Percentiles rank a stretch among this genome's conserved stretches.
Evolutionary conservation across 1,140 invertebrate species (phyloP).

Genomic region (Latrodectus geometricus): DNA sequence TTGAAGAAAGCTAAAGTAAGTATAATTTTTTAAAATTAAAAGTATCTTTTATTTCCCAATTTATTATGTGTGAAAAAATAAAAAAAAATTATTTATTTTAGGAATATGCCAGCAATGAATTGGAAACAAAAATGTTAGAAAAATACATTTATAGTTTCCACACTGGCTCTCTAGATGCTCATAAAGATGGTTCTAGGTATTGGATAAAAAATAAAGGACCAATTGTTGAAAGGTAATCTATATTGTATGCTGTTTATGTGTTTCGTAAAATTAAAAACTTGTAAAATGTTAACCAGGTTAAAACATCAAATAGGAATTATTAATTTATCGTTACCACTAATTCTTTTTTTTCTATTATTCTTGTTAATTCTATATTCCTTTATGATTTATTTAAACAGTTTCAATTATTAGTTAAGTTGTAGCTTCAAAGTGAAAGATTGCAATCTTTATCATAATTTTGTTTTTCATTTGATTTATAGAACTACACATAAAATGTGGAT

Average conservation of each 20-base stretch:
- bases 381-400: background rate
- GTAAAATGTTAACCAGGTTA: background rate
- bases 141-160: conserved; percentile 87
- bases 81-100: conserved; percentile 43
- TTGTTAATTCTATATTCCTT: background rate
- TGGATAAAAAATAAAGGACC: conserved; percentile 96
- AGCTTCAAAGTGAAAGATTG: too few species aligned
- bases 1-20: conserved; percentile 77
- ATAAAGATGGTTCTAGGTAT: conserved; percentile 87
- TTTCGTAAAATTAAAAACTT: background rate
- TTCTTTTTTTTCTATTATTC: background rate
- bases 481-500: too few species aligned
- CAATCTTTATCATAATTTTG: too few species aligned
- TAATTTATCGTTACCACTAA: background rate
- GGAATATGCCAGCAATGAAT: conserved; percentile 82
- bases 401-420: background rate
- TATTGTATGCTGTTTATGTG: background rate
- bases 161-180: conserved; percentile 84
- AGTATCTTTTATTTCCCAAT: background rate
- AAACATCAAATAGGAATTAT: background rate
- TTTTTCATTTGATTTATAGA: too few species aligned
- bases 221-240: conserved; percentile 82
- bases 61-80: background rate
- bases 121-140: conserved; percentile 85
- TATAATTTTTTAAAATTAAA: background rate